phyloP scores from a whole-genome alignment of 2,888 invertebrate genomes.

The Rhynchonema sp. region DNA sequence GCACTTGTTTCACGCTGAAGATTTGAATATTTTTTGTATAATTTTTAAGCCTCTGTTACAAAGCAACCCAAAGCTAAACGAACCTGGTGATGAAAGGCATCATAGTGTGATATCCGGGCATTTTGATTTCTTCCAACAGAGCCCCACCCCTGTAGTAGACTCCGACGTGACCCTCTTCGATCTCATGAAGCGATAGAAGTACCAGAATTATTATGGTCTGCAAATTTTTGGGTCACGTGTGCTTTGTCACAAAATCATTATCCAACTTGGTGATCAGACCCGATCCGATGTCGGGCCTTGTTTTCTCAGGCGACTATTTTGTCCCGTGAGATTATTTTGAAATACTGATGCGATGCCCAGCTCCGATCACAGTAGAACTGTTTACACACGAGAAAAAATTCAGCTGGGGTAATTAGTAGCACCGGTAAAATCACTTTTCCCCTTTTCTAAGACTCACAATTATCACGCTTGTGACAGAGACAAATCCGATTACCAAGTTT shows the following conservation, averaged over 20 bases:
- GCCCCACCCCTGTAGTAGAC: conserved; percentile 76
- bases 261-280: too few species aligned
- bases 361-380: too few species aligned
- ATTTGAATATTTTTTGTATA: too few species aligned
- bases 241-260: too few species aligned
- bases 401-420: too few species aligned
- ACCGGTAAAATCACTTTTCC: background rate
- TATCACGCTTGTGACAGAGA: background rate
- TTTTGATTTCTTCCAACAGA: conserved; percentile 53
- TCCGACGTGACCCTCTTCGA: conserved; percentile 68
- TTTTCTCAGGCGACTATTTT: too few species aligned
- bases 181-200: conserved; percentile 49
- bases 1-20: conserved; percentile 21
- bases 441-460: background rate
- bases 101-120: conserved; percentile 74
- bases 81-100: conserved; percentile 58
- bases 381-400: too few species aligned
- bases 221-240: too few species aligned
- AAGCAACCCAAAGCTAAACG: conserved; percentile 47
- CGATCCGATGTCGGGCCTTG: too few species aligned
- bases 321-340: too few species aligned
- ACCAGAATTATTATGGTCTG: conserved; percentile 10
- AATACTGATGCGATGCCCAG: too few species aligned
- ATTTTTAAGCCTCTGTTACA: too few species aligned
- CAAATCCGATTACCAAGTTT: background rate